Evolutionary conservation across 2,888 invertebrate species (phyloP).

Genomic region (Lithophane socia): DNA sequence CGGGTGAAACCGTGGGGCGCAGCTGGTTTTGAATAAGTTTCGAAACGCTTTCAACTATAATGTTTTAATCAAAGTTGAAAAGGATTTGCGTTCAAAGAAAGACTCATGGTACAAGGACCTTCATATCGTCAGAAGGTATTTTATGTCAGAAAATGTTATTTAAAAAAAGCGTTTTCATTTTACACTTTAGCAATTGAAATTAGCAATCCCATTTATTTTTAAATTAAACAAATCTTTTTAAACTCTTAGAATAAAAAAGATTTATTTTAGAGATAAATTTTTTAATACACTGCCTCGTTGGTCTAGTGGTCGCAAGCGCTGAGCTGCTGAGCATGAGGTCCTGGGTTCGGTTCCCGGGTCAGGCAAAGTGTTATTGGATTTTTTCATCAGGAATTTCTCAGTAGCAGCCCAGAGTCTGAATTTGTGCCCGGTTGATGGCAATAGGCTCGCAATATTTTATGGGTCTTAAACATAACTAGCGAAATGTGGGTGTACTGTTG

Average conservation of each 20-base stretch:
- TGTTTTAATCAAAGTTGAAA: constrained; percentile 15
- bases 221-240: neutral
- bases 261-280: neutral
- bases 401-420: neutral
- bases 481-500: neutral
- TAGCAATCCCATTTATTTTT: constrained; percentile 14
- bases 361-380: neutral
- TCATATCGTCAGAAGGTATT: neutral
- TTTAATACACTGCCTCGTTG: neutral
- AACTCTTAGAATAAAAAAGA: neutral
- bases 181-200: constrained; percentile 12
- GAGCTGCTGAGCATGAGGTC: too few species aligned
- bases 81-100: constrained; percentile 26
- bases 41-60: neutral
- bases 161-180: constrained; percentile 6
- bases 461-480: neutral
- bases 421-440: neutral
- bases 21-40: neutral
- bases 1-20: too few species aligned
- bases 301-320: neutral
- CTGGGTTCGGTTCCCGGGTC: neutral
- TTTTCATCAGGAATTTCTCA: neutral
- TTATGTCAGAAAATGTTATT: neutral
- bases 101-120: constrained; percentile 3
- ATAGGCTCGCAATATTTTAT: neutral